Percentiles rank a stretch among this genome's conserved stretches.
Conservation (phyloP, 2,113 vertebrate species). For the Gracilinanus agilis region DNA sequence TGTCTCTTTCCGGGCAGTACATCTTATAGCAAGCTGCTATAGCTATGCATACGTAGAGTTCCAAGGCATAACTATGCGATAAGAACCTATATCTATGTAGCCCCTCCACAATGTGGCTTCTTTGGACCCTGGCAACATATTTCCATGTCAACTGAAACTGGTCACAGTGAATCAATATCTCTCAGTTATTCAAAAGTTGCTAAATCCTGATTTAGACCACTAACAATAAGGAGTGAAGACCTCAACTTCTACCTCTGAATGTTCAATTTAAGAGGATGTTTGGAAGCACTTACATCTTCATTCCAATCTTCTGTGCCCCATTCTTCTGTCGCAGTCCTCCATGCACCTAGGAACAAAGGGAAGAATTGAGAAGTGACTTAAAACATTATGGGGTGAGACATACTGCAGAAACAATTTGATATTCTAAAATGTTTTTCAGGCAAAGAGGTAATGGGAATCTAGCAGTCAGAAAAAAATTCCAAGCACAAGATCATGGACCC, state of each 20-base stretch:
- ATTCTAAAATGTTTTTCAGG: conserved; percentile 44
- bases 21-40: conserved; percentile 71
- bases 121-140: conserved; percentile 73
- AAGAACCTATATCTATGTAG: conserved; percentile 8
- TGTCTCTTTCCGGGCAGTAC: conserved; percentile 60
- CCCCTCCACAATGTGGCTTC: conserved; percentile 76
- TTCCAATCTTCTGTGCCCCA: conserved; percentile 99
- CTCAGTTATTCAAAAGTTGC: background rate
- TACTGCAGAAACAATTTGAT: conserved; percentile 37
- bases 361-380: conserved; percentile 39
- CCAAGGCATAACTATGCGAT: background rate
- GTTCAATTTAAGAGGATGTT: conserved; percentile 56
- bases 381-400: conserved; percentile 18
- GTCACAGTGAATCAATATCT: conserved; percentile 61
- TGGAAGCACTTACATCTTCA: conserved; percentile 94
- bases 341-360: conserved; percentile 88
- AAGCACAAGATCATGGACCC: conserved; percentile 36
- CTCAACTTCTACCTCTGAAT: conserved; percentile 74
- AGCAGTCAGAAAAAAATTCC: conserved; percentile 57
- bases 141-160: conserved; percentile 76
- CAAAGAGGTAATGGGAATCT: conserved; percentile 62
- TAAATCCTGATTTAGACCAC: conserved; percentile 74
- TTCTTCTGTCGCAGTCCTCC: conserved; percentile 95
- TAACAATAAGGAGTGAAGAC: conserved; percentile 66
- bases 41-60: conserved; percentile 60